Evolutionary conservation across 2,888 invertebrate genomes (phyloP).

Genomic region (Ceriagrion tenellum): DNA sequence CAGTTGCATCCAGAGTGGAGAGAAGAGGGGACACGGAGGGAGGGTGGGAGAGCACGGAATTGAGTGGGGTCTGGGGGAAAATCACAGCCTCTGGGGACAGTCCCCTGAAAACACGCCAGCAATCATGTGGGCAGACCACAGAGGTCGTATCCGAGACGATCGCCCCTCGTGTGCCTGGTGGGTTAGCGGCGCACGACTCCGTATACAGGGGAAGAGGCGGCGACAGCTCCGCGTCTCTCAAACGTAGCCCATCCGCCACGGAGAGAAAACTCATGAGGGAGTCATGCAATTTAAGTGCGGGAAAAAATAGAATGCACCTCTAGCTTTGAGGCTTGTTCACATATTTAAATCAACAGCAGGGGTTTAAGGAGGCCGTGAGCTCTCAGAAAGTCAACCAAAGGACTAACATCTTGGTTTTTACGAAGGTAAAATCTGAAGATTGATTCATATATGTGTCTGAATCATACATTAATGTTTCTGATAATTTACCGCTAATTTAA

Average conservation of each 20-base stretch:
- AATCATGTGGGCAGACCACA: slow-evolving; percentile 15
- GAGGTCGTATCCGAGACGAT: background rate
- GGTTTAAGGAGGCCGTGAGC: too few species aligned
- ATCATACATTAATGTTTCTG: too few species aligned
- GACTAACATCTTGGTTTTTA: too few species aligned
- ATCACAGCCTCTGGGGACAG: background rate
- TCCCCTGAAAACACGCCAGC: background rate
- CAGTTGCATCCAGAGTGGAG: background rate
- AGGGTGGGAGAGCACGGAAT: background rate
- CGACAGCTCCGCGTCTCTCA: background rate
- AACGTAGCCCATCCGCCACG: background rate
- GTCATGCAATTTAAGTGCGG: background rate
- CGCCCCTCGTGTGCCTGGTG: background rate
- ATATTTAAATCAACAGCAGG: too few species aligned
- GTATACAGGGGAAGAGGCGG: background rate
- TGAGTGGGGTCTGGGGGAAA: background rate
- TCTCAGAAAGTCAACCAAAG: too few species aligned
- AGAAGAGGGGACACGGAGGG: background rate
- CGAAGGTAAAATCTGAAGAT: too few species aligned
- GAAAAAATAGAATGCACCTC: background rate
- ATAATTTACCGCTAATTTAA: too few species aligned
- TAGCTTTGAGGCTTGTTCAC: background rate
- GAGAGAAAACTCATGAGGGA: background rate
- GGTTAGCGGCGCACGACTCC: background rate
- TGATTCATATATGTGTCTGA: too few species aligned